These are phyloP conservation scores for Stichopus chloronotus DNA, from an alignment of 35 echinoderm and acorn worm species.

Conservation along the genomic window DNA sequence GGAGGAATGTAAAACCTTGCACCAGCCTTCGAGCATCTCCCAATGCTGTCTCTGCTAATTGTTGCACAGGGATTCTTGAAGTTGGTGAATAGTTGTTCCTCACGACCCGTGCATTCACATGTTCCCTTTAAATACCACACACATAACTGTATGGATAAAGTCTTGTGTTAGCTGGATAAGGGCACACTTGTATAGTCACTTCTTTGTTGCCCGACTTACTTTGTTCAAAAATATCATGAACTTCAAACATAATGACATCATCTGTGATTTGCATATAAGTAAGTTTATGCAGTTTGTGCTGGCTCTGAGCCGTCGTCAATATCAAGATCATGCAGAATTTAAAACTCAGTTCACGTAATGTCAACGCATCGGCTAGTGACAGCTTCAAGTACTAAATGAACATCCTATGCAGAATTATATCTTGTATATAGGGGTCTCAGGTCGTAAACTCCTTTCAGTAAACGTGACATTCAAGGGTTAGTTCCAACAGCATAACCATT, in stretches of 20 bases:
- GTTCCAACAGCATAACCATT: background rate
- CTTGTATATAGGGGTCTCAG: background rate
- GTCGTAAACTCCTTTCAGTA: slow-evolving; percentile 42
- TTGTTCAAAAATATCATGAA: background rate
- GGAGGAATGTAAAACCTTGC: too few species aligned
- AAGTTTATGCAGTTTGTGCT: slow-evolving; percentile 36
- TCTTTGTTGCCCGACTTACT: background rate
- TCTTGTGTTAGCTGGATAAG: slow-evolving; percentile 1
- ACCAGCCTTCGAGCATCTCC: background rate
- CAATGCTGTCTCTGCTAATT: slow-evolving; percentile 25
- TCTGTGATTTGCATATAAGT: background rate
- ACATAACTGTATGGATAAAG: background rate
- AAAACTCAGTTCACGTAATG: background rate
- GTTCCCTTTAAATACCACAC: background rate
- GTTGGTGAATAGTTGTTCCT: background rate
- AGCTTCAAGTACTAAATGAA: background rate
- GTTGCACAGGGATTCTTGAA: background rate
- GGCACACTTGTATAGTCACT: background rate
- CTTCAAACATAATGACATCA: background rate
- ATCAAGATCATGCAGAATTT: slow-evolving; percentile 20
- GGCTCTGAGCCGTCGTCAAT: background rate
- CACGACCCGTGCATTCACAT: background rate
- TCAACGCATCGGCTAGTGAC: background rate
- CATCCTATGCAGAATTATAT: slow-evolving; percentile 20
- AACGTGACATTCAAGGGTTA: slow-evolving; percentile 29